phyloP scores from a whole-genome alignment of 1,140 invertebrate genomes.

The Chrysoperla carnea region DNA sequence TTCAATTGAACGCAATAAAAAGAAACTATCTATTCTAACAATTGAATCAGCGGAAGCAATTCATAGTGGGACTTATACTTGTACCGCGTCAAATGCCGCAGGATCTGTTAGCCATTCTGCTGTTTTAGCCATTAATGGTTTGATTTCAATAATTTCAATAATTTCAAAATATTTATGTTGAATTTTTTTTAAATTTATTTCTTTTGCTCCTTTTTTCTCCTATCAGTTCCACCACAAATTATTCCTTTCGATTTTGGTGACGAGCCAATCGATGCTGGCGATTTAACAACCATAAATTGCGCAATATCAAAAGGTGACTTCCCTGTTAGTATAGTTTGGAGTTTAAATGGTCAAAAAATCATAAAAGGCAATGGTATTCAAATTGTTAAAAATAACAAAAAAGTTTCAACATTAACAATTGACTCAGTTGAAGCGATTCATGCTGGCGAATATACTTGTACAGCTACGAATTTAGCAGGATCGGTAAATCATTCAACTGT shows the following conservation, averaged over 20 bases:
- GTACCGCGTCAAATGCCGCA: conserved; percentile 20
- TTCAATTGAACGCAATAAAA: conserved; percentile 11
- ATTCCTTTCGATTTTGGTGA: conserved; percentile 44
- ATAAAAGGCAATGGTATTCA: conserved; percentile 4
- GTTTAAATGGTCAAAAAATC: conserved; percentile 24
- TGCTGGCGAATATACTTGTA: too few species aligned
- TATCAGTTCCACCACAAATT: conserved; percentile 44
- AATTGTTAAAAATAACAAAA: too few species aligned
- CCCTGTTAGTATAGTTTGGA: conserved; percentile 42
- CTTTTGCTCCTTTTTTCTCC: conserved; percentile 31
- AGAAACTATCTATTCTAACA: conserved; percentile 25
- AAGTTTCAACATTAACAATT: too few species aligned
- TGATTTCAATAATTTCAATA: neutral
- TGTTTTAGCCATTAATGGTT: conserved; percentile 48
- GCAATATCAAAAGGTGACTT: conserved; percentile 46
- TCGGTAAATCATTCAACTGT: too few species aligned
- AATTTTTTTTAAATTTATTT: conserved; percentile 4
- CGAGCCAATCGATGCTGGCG: conserved; percentile 42
- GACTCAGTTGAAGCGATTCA: too few species aligned
- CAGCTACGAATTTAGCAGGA: too few species aligned
- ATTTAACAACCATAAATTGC: conserved; percentile 37
- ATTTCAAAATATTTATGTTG: neutral
- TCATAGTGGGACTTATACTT: conserved; percentile 58
- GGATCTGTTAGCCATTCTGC: conserved; percentile 40
- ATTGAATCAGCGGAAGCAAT: conserved; percentile 46